A percentile compares a stretch with the other conserved stretches of the same genome.
Evolutionary conservation across 2,888 invertebrate species (phyloP).

Genomic region (Siphlonurus alternatus): DNA sequence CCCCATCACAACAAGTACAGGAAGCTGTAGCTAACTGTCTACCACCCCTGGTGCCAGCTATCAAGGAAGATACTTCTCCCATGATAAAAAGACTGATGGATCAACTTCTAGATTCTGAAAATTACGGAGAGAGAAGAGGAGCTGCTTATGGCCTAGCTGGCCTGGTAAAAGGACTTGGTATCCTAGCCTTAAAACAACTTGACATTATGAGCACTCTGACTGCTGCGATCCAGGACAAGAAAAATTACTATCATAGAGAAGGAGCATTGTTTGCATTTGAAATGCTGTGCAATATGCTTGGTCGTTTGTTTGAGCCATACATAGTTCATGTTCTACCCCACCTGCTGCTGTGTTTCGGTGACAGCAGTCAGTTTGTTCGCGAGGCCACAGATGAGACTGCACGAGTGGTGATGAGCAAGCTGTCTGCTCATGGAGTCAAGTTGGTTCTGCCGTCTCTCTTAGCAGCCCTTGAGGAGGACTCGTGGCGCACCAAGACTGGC

Average conservation of each 20-base stretch:
- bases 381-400: constrained; percentile 94
- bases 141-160: constrained; percentile 97
- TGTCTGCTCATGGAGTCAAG: constrained; percentile 95
- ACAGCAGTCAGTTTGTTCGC: constrained; percentile 86
- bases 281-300: constrained; percentile 87
- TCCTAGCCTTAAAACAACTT: constrained; percentile 82
- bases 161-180: constrained; percentile 91
- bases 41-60: constrained; percentile 80
- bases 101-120: constrained; percentile 75
- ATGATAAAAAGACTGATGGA: constrained; percentile 76
- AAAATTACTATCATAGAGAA: constrained; percentile 85
- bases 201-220: constrained; percentile 91
- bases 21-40: constrained; percentile 94
- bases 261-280: constrained; percentile 95
- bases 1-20: constrained; percentile 96
- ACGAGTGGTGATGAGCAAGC: constrained; percentile 84
- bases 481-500: constrained; percentile 95
- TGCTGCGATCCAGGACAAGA: constrained; percentile 90
- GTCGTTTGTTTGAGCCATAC: constrained; percentile 95
- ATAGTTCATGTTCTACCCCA: constrained; percentile 94
- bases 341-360: constrained; percentile 88
- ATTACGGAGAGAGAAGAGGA: constrained; percentile 84
- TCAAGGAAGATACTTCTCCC: constrained; percentile 77
- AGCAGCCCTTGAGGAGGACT: constrained; percentile 89
- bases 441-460: constrained; percentile 86